Evolutionary conservation across 2,113 vertebrate species (phyloP), one percentile per base, ranked within the genome.

Genomic region (Apodemus sylvaticus): DNA sequence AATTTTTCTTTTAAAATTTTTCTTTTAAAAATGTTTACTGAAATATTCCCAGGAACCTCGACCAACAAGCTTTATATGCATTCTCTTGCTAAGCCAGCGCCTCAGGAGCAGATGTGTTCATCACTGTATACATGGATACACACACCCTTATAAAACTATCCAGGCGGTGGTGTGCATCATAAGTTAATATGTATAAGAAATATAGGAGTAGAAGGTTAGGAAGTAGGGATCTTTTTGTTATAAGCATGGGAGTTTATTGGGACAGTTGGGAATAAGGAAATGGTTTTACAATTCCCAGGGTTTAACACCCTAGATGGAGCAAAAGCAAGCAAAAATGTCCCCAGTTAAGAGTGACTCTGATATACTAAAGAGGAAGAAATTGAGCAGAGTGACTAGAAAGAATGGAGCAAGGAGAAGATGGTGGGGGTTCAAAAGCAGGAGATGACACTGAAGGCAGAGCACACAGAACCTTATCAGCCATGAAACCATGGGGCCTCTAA

Each of bases 1-100:
- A 16, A 73, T 88, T 73, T 88, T 82, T 48, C 82, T 88, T 85
- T 88, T 71, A n/a, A 39, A 16, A 73, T 88, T 73, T 88, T 82
- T 48, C 82, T 88, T 85, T 88, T 71, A n/a, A 39, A 81, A 74
- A 78, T 3, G 58, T 74, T 62, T 51, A 55, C 85, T 58, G 77
- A 51, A 82, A 87, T 42, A 53, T 81, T 4, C 9, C n/a, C 34
- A 86, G 36, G 5, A 85, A 73, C 24, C 13, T 31, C 81, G 10
- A 62, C 2, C 1, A 64, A 55, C 7, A 88, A 60, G 64, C 24
- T 16, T 48, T 29, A 14, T 13, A 29, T 29, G 42, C 45, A 55
- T 34, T 78, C 10, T 51, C 8, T 55, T 55, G 34, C 77, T 22
- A 79, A 20, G 34, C 9, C 55, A 48, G 10, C 55, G 31, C 34